These are phyloP conservation scores for Morpho helenor DNA, from an alignment of 2,888 invertebrate species.

Conservation along the genomic window DNA sequence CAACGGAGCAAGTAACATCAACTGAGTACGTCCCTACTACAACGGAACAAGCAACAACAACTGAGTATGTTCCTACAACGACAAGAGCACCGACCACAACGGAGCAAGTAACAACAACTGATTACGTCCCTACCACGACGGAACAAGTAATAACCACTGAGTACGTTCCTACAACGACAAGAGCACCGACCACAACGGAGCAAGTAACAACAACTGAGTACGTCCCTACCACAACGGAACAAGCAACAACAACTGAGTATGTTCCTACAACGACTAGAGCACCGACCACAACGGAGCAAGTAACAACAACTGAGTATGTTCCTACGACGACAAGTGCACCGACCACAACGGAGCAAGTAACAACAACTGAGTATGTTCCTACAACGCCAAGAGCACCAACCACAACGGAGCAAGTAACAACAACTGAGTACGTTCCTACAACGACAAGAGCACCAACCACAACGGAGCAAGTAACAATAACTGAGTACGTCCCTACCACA, in stretches of 20 bases:
- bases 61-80: not conserved
- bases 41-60: not conserved
- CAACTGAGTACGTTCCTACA: not conserved
- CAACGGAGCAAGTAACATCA: not conserved
- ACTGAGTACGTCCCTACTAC: not conserved
- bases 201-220: too few species aligned
- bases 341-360: too few species aligned
- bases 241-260: not conserved
- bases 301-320: not conserved
- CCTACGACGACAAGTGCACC: not conserved
- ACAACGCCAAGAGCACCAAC: too few species aligned
- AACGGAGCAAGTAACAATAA: not conserved
- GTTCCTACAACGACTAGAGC: too few species aligned
- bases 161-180: too few species aligned
- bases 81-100: not conserved
- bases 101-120: not conserved
- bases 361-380: too few species aligned
- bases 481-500: not conserved
- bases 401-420: too few species aligned
- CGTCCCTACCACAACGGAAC: too few species aligned
- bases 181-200: too few species aligned
- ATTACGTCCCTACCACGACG: not conserved
- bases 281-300: not conserved
- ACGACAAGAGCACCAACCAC: conserved; percentile 1
- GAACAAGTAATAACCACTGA: too few species aligned